Percentiles rank a stretch among this genome's conserved stretches.
phyloP scores from a whole-genome alignment of 2,888 invertebrate genomes.

The Tipula confusa region DNA sequence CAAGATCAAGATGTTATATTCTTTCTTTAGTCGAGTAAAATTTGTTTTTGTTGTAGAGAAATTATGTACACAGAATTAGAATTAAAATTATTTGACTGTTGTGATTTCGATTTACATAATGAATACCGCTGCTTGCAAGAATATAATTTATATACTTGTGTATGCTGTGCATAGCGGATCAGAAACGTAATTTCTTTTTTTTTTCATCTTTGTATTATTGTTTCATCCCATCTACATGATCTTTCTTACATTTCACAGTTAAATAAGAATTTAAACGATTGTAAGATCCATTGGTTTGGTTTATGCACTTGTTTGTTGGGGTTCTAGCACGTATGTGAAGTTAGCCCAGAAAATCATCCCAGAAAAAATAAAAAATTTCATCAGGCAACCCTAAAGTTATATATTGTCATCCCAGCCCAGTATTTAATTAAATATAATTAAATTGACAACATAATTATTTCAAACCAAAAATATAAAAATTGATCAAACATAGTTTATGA shows the following conservation, averaged over 20 bases:
- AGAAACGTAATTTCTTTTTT: neutral
- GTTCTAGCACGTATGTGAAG: too few species aligned
- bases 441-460: too few species aligned
- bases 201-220: neutral
- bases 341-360: too few species aligned
- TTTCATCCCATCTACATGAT: neutral
- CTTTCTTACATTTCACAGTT: neutral
- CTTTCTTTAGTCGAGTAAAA: neutral
- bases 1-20: neutral
- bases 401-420: too few species aligned
- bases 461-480: too few species aligned
- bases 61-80: neutral
- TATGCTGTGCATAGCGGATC: neutral
- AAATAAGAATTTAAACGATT: neutral
- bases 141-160: neutral
- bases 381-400: too few species aligned
- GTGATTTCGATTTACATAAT: neutral
- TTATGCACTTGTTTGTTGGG: neutral
- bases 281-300: neutral
- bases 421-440: too few species aligned
- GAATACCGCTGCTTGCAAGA: neutral
- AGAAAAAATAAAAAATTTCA: too few species aligned
- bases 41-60: neutral
- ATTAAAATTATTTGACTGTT: neutral
- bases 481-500: too few species aligned